Percentiles rank a stretch among this genome's conserved stretches.
Conservation (phyloP, 30 jellyfish, hydroid and myxozoan species). For the Rhopilema esculentum region DNA sequence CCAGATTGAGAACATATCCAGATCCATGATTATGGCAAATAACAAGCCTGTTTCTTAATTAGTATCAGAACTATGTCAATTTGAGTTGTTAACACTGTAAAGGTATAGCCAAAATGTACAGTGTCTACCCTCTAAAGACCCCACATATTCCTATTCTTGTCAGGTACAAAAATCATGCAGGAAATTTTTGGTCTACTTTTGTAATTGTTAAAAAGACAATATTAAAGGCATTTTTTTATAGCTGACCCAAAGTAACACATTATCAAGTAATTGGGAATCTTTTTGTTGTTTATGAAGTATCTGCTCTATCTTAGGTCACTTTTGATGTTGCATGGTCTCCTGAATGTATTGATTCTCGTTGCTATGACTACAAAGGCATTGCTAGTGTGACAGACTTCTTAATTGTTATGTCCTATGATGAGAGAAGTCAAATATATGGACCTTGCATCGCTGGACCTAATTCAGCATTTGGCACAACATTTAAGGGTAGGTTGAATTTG, state of each 20-base stretch:
- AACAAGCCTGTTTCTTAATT: too few relatives aligned
- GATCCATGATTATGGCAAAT: too few relatives aligned
- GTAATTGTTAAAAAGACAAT: not conserved
- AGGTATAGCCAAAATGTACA: too few relatives aligned
- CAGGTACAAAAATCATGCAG: too few relatives aligned
- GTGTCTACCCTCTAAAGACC: too few relatives aligned
- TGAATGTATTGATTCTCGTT: slow-evolving; percentile 68
- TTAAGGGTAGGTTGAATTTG: slow-evolving; percentile 29
- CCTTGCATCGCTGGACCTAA: slow-evolving; percentile 81
- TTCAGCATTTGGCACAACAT: slow-evolving; percentile 62
- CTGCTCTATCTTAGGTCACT: slow-evolving; percentile 72
- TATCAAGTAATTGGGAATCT: too few relatives aligned
- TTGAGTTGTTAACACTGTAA: too few relatives aligned
- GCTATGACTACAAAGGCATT: slow-evolving; percentile 72
- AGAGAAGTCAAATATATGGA: slow-evolving; percentile 72
- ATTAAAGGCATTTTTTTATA: not conserved
- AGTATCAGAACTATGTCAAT: too few relatives aligned
- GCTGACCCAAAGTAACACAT: not conserved
- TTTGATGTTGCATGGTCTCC: slow-evolving; percentile 91
- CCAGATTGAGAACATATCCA: too few relatives aligned
- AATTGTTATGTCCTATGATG: slow-evolving; percentile 81
- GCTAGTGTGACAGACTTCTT: slow-evolving; percentile 76
- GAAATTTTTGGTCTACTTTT: too few relatives aligned
- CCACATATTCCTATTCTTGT: too few relatives aligned
- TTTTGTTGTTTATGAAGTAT: not conserved